These are phyloP conservation scores for Spisula solida DNA, from an alignment of 2,888 invertebrate genomes.

Conservation along the genomic window DNA sequence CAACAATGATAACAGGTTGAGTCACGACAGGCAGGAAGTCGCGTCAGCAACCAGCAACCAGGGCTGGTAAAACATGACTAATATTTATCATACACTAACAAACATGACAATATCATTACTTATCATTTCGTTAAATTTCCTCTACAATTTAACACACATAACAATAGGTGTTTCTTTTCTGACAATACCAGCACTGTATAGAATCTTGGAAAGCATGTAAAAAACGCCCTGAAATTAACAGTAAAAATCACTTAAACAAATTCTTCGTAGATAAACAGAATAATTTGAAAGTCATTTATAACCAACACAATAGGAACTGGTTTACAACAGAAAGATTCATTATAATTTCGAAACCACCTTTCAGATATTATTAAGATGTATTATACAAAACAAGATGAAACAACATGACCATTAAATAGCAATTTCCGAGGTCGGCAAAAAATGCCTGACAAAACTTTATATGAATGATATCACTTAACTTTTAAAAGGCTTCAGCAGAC, in stretches of 20 bases:
- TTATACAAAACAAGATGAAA: background rate
- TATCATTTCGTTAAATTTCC: constrained; percentile 1
- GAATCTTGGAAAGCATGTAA: background rate
- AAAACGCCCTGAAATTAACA: background rate
- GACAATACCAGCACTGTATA: background rate
- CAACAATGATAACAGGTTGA: constrained; percentile 16
- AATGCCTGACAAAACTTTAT: background rate
- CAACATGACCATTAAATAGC: background rate
- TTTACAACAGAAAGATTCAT: constrained; percentile 1
- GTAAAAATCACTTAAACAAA: background rate
- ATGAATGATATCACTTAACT: background rate
- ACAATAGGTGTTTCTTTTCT: constrained; percentile 12
- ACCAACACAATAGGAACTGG: background rate
- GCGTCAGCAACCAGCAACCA: background rate
- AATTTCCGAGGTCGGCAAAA: background rate
- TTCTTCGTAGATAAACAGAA: background rate
- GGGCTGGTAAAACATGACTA: background rate
- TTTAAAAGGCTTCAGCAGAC: no score
- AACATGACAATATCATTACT: constrained; percentile 14
- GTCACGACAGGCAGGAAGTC: background rate
- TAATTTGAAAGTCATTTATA: constrained; percentile 3
- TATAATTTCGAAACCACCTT: background rate
- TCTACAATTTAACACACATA: background rate
- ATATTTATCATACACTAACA: background rate
- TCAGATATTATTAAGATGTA: background rate